A percentile compares a stretch with the other conserved stretches of the same genome.
These are phyloP conservation scores for Ascidia mentula DNA, from an alignment of 23 tunicate genomes.

Conservation along the genomic window DNA sequence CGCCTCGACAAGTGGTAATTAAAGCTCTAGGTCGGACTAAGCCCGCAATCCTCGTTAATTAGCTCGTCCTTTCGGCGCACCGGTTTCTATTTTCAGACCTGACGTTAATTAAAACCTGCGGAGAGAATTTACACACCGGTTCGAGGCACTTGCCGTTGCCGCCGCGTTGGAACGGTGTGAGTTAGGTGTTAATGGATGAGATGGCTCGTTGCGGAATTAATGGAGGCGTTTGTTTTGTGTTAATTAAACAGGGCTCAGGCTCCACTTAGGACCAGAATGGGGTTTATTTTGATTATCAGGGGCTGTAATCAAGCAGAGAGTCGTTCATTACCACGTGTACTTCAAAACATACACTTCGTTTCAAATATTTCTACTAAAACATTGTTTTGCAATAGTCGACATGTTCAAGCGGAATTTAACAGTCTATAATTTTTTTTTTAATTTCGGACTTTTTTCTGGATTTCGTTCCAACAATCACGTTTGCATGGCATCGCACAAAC, in stretches of 20 bases:
- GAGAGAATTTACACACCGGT: neutral
- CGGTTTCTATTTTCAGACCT: neutral
- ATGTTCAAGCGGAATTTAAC: no score
- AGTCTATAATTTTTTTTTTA: no score
- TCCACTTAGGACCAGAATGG: neutral
- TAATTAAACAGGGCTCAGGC: conserved; percentile 5
- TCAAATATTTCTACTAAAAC: no score
- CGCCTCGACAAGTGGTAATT: neutral
- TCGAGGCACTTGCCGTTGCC: neutral
- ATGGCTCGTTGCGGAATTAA: neutral
- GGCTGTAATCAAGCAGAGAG: no score
- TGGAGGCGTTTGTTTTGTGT: neutral
- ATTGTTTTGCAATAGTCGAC: no score
- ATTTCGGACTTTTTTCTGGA: no score
- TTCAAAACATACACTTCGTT: no score
- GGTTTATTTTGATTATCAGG: no score
- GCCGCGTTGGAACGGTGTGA: neutral
- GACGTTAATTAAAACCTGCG: neutral
- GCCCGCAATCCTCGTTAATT: neutral
- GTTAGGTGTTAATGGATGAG: neutral
- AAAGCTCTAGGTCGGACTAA: neutral
- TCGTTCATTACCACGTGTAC: no score
- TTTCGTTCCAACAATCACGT: no score
- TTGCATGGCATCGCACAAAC: no score
- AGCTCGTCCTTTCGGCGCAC: neutral